Evolutionary conservation across 2,113 vertebrate species (phyloP).

Genomic region (Cottus gobio): DNA sequence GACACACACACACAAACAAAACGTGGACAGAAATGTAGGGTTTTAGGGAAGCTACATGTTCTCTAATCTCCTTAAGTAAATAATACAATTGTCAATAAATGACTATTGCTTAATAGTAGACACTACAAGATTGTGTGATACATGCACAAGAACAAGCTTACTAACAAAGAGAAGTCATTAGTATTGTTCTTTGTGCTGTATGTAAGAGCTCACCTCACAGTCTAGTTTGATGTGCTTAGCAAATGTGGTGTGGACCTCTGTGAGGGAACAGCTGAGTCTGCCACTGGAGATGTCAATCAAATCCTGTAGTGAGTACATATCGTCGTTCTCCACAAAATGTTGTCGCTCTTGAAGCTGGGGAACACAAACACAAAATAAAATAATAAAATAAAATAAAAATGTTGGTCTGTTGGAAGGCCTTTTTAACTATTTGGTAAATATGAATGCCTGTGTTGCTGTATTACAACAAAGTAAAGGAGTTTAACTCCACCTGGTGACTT

Average conservation of each 20-base stretch:
- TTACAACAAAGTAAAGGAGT: no score
- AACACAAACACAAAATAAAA: constrained; percentile 19
- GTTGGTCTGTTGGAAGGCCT: neutral
- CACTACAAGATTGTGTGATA: neutral
- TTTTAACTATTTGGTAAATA: neutral
- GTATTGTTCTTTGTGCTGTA: neutral
- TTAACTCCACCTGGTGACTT: no score
- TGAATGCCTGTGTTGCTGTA: neutral
- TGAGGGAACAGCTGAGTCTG: constrained; percentile 92
- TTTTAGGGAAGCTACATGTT: neutral
- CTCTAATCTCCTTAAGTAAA: neutral
- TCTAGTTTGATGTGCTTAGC: constrained; percentile 99
- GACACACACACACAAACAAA: neutral
- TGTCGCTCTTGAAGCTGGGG: constrained; percentile 94
- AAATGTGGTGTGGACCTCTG: constrained; percentile 96
- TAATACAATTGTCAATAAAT: neutral
- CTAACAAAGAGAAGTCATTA: neutral
- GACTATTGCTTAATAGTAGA: neutral
- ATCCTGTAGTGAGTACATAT: constrained; percentile 99
- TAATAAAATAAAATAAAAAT: neutral
- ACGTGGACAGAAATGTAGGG: neutral
- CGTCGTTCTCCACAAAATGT: constrained; percentile 98
- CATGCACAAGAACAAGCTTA: neutral
- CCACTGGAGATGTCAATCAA: constrained; percentile 92
- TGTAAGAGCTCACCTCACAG: constrained; percentile 88